phyloP scores from a whole-genome alignment of 1,140 invertebrate species.

The Solenopsis fugax region DNA sequence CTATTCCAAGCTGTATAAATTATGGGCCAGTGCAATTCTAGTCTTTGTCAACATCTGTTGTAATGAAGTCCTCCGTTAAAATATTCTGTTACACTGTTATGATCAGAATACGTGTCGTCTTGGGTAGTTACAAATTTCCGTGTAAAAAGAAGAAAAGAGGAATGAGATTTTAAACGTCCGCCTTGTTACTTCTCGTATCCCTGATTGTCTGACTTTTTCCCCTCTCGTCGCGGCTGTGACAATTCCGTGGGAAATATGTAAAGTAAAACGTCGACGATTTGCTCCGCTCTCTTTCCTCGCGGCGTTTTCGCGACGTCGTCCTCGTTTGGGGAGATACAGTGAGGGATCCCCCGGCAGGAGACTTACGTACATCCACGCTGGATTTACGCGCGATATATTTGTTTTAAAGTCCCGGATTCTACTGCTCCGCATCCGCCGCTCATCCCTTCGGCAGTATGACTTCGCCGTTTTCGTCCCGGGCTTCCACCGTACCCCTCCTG shows the following conservation, averaged over 20 bases:
- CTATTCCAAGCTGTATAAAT: no score
- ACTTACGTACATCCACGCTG: conserved; percentile 79
- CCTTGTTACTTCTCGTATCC: conserved; percentile 5
- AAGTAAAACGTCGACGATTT: conserved; percentile 85
- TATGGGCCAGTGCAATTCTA: no score
- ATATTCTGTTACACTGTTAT: no score
- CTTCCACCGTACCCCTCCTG: conserved; percentile 7
- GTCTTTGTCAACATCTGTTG: no score
- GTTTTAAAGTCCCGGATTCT: conserved; percentile 85
- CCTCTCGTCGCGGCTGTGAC: conserved; percentile 61
- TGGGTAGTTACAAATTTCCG: neutral
- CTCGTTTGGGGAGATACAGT: conserved; percentile 52
- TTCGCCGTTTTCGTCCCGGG: conserved; percentile 36
- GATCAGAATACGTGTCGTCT: no score
- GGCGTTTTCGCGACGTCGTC: conserved; percentile 18
- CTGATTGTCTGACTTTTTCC: conserved; percentile 43
- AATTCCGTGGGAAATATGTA: conserved; percentile 83
- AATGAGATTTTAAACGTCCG: conserved; percentile 59
- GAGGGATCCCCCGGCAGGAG: conserved; percentile 36
- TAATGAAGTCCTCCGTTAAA: no score
- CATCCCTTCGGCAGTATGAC: conserved; percentile 61
- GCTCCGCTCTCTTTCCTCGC: conserved; percentile 72
- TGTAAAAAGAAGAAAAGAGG: conserved; percentile 12
- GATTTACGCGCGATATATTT: conserved; percentile 87
- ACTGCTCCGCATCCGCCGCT: conserved; percentile 57